phyloP scores from a whole-genome alignment of 2,888 invertebrate species.

The Standfussiana lucernea region DNA sequence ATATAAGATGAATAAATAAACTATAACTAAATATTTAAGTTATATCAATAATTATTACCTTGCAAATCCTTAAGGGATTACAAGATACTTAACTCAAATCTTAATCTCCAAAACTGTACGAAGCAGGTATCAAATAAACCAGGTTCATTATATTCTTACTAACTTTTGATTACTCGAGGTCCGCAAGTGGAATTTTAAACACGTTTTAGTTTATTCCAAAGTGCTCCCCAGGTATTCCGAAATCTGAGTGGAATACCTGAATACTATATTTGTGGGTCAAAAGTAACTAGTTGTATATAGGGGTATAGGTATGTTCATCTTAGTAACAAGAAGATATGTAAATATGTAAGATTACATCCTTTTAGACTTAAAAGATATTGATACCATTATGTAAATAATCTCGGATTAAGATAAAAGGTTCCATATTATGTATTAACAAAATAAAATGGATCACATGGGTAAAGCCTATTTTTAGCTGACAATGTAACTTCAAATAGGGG shows the following conservation, averaged over 20 bases:
- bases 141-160: slow-evolving; percentile 56
- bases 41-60: background rate
- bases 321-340: slow-evolving; percentile 6
- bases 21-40: background rate
- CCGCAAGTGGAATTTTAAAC: slow-evolving; percentile 61
- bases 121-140: slow-evolving; percentile 35
- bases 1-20: background rate
- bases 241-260: slow-evolving; percentile 53
- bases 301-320: slow-evolving; percentile 6
- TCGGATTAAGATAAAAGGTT: slow-evolving; percentile 26
- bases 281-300: background rate
- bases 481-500: slow-evolving; percentile 13
- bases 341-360: slow-evolving; percentile 10
- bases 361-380: background rate
- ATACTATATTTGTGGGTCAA: slow-evolving; percentile 48
- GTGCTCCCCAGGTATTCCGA: slow-evolving; percentile 48
- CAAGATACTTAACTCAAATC: slow-evolving; percentile 14
- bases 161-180: slow-evolving; percentile 58
- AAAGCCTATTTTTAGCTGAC: slow-evolving; percentile 4
- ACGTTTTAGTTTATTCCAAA: slow-evolving; percentile 54
- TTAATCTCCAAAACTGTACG: slow-evolving; percentile 4
- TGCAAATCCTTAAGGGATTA: background rate
- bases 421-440: background rate
- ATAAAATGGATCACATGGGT: background rate
- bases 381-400: slow-evolving; percentile 18